phyloP scores from a whole-genome alignment of 2,113 vertebrate species.

The Oenanthe oenanthe region DNA sequence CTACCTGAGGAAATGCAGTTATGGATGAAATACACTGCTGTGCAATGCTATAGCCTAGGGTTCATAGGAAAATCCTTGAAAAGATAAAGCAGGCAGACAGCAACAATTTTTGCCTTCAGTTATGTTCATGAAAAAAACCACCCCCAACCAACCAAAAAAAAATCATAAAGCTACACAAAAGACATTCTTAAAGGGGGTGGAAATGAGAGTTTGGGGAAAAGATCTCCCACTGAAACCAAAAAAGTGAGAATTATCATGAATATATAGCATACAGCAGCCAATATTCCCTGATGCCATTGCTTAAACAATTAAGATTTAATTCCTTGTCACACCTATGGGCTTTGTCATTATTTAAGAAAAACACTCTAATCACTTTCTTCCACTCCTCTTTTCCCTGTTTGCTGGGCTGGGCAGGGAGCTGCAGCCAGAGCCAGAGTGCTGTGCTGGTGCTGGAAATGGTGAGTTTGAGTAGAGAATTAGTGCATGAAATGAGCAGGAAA shows the following conservation, averaged over 20 bases:
- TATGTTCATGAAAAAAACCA: not conserved
- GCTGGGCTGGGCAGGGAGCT: not conserved
- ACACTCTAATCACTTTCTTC: not conserved
- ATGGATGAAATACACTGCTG: not conserved
- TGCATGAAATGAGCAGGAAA: slow-evolving; percentile 37
- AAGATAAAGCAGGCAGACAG: not conserved
- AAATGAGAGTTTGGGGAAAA: not conserved
- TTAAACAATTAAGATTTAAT: not conserved
- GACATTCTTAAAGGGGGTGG: not conserved
- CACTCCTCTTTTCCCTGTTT: not conserved
- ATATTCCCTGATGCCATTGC: not conserved
- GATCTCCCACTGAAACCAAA: not conserved
- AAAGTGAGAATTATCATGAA: not conserved
- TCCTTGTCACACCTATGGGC: not conserved
- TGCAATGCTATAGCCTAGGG: not conserved
- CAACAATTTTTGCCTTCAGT: not conserved
- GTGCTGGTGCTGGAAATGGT: not conserved
- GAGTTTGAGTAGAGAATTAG: slow-evolving; percentile 5
- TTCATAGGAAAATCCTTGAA: not conserved
- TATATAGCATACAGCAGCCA: not conserved
- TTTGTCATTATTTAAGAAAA: not conserved
- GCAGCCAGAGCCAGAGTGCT: not conserved
- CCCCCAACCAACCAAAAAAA: not conserved
- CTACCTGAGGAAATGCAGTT: not conserved
- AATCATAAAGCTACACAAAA: not conserved